Evolutionary conservation across 2,113 vertebrate species (phyloP), one percentile per base, ranked within the genome.

Genomic region (Harpagus bidentatus): DNA sequence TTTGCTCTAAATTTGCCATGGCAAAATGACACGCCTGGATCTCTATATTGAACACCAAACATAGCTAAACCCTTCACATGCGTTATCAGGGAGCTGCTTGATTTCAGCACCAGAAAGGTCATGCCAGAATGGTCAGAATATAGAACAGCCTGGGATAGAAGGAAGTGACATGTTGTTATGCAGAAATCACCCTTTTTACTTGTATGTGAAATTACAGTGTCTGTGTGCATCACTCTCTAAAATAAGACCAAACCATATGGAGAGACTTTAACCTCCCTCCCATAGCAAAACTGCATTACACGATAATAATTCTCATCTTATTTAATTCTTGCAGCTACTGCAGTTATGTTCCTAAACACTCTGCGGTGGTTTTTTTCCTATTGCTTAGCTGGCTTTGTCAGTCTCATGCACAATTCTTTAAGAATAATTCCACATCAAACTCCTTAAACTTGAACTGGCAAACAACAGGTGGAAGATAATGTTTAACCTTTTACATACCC

Each of bases 91-190:
- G 88, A 95, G 36, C 81, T 87, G 43, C 66, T 79, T 90, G 74
- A 90, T 87, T 95, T 97, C 89, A 85, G 45, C 86, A 85, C 50
- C 81, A 90, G 93, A 95, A 96, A 93, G 88, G 94, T 95, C 84
- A 85, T 85, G 66, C 31, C 80, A 82, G 66, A 91, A 94, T 50
- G 58, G 86, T 91, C 77, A 90, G 94, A 95, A 94, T 58, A 87
- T 36, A 87, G 73, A 95, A 70, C 34, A 97, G 73, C 18, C 45
- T 36, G 40, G 5, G 16, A 82, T 3, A 84, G 83, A 88, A 93
- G 40, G 38, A 96, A 95, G 53, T 69, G 52, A 48, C 65, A 95
- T 65, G 61, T 28, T 95, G 61, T 79, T 94, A 92, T 85, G 81
- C 32, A 92, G 77, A 95, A 90, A 88, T 86, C 88, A 92, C 52